phyloP scores from a whole-genome alignment of 2,888 invertebrate species.

The Patella depressa region DNA sequence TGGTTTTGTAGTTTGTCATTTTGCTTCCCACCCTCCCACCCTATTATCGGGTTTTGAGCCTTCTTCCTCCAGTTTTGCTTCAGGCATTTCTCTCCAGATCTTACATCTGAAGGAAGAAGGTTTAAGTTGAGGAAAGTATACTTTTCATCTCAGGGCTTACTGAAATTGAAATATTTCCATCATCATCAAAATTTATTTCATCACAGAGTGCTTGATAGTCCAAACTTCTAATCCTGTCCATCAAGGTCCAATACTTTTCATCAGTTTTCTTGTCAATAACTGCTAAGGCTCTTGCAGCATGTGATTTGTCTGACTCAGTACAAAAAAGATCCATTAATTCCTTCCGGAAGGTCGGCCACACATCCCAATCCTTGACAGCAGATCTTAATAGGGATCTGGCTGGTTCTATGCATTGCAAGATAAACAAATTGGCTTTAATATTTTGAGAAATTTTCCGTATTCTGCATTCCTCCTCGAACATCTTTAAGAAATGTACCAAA shows the following conservation, averaged over 20 bases:
- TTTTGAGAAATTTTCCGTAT: too few relatives aligned
- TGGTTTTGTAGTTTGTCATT: too few relatives aligned
- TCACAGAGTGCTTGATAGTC: too few relatives aligned
- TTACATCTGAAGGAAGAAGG: too few relatives aligned
- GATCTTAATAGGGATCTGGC: neutral
- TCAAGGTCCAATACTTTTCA: slow-evolving; percentile 9
- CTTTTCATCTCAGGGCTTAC: neutral
- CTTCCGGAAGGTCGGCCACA: neutral
- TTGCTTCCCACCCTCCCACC: too few relatives aligned
- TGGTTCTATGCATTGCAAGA: neutral
- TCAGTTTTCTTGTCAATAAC: neutral
- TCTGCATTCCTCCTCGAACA: too few relatives aligned
- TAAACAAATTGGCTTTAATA: neutral
- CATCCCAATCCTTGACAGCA: neutral
- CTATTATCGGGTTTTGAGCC: too few relatives aligned
- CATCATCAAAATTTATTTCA: slow-evolving; percentile 10
- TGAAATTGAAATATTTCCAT: neutral
- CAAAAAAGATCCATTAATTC: neutral
- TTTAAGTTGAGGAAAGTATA: too few relatives aligned
- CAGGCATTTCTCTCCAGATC: too few relatives aligned
- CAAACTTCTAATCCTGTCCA: slow-evolving; percentile 1
- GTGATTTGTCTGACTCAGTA: neutral
- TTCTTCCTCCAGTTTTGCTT: too few relatives aligned
- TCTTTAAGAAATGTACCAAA: too few relatives aligned
- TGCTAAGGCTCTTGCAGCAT: neutral